Percentiles rank a stretch among this genome's conserved stretches.
These are phyloP conservation scores for Parotia lawesii DNA, from an alignment of 2,113 vertebrate genomes.

Conservation along the genomic window DNA sequence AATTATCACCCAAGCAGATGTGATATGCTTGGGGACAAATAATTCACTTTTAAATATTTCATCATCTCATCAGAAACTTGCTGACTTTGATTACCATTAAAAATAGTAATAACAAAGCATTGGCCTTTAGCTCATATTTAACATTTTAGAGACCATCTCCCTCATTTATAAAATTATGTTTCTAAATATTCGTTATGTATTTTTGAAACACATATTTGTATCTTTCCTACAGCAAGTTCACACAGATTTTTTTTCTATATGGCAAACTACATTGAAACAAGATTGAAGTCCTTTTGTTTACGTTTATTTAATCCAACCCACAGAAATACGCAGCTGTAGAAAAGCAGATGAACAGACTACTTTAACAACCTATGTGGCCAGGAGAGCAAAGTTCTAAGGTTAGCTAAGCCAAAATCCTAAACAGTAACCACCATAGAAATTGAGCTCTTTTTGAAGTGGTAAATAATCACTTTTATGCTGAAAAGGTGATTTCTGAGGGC, in stretches of 20 bases:
- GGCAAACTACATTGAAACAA: not conserved
- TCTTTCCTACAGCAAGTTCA: not conserved
- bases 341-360: not conserved
- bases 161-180: not conserved
- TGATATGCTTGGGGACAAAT: slow-evolving; percentile 10
- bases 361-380: not conserved
- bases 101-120: not conserved
- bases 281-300: not conserved
- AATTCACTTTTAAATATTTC: not conserved
- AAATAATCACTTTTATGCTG: not conserved
- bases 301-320: not conserved
- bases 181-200: not conserved
- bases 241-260: not conserved
- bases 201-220: not conserved
- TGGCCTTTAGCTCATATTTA: not conserved
- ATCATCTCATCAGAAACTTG: not conserved
- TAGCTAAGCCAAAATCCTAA: not conserved
- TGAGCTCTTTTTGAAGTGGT: not conserved
- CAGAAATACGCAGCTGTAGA: accelerated
- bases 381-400: not conserved
- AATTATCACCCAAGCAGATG: not conserved
- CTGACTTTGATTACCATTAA: not conserved
- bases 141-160: not conserved
- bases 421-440: not conserved
- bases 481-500: not conserved